Conservation (phyloP, 2,888 invertebrate species). For the Neria commutata region DNA sequence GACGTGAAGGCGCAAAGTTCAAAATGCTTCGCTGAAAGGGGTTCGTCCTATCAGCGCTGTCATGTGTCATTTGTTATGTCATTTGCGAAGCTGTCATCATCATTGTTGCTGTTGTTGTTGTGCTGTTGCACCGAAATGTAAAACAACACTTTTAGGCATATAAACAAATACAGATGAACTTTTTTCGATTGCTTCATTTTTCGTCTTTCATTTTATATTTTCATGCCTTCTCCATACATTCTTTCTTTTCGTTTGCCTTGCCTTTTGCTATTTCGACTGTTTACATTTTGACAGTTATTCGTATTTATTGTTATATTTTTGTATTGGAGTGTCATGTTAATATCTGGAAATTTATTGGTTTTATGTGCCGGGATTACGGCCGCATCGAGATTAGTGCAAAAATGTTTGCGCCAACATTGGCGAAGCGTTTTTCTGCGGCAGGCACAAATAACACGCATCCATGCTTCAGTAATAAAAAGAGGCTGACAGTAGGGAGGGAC, state of each 20-base stretch:
- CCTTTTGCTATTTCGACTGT: slow-evolving; percentile 42
- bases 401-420: no score
- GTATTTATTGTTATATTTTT: slow-evolving; percentile 43
- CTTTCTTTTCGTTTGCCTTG: slow-evolving; percentile 20
- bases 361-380: slow-evolving; percentile 47
- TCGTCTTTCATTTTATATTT: neutral
- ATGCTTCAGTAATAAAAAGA: no score
- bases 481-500: no score
- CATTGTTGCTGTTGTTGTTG: neutral
- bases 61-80: neutral
- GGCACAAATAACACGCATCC: no score
- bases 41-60: neutral
- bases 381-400: slow-evolving; percentile 41
- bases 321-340: neutral
- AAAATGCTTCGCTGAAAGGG: neutral
- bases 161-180: neutral
- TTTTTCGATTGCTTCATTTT: slow-evolving; percentile 43
- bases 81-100: neutral
- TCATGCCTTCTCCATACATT: neutral
- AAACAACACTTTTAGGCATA: neutral
- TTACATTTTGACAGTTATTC: slow-evolving; percentile 50
- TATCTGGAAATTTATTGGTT: slow-evolving; percentile 42
- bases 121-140: neutral
- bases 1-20: neutral
- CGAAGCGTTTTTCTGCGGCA: neutral